Evolutionary conservation across 2,888 invertebrate species (phyloP), one percentile per base, ranked within the genome.

Genomic region (Hirtodrosophila histrioides): DNA sequence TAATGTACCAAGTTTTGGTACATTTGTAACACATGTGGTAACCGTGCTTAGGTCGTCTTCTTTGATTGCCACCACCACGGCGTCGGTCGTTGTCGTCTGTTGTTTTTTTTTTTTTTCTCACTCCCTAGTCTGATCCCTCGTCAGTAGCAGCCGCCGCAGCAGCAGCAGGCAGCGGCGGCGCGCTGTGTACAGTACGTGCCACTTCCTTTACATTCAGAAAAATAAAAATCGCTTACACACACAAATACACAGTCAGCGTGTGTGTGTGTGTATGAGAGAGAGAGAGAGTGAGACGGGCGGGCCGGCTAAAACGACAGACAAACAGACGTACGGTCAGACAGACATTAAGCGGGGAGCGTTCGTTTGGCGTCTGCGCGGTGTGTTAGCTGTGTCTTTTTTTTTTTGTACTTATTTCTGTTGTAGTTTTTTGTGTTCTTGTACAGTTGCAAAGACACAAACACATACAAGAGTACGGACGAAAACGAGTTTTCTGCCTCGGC

Each of bases 161-260:
- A 53, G 70, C 67, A 67, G 57, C 49, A 69, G 64, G 69, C 71
- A 68, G 69, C 78, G 64, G 70, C 76, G 76, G 63, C 66, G 70
- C 53, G 78, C 60, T 75, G 77, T 77, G 83, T 85, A 85, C 84
- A 86, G 84, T 85, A 85, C 84, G 86, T 84, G 86, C 84, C 84
- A 85, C 84, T 85, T 85, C 84, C 84, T 85, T 86, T 86, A 75
- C 84, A 84, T 84, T 85, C 86, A 86, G 84, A 85, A 84, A 85
- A 84, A 83, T 79, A 85, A 85, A 84, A 83, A 81, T 73, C 79
- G 71, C 62, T 83, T 75, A 69, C 78, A 70, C 56, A 65, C 57
- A 68, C 29, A 60, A 17, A 48, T 27, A 63, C 39, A 43, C 35
- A 75, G 8, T 8, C 4, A 7, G 31, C 31, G 33, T 27, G 6